Evolutionary conservation across 2,888 invertebrate genomes (phyloP), one percentile per base, ranked within the genome.

Genomic region (Oxycera nigricornis): DNA sequence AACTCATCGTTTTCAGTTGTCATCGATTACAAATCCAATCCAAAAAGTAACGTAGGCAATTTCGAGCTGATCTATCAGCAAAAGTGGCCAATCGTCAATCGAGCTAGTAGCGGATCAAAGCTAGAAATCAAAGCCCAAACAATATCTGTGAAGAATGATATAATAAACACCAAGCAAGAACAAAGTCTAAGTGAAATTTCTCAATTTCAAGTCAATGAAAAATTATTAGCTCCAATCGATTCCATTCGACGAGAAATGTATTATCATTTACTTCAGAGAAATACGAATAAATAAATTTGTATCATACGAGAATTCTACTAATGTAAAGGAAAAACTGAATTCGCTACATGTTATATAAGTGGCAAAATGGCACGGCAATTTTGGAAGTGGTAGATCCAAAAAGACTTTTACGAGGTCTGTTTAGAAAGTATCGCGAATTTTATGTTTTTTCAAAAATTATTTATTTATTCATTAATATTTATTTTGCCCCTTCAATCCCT

Each of bases 11-110:
- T 88, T 87, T 31, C 83, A 95, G 95, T 95, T 80, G 91, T 94
- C 3, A 86, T 95, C 9, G 95, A 95, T 83, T 88, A 90, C 73
- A 89, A 91, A 67, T 86, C 86, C 73, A 91, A 92, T 82, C 88
- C 90, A 24, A 91, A 90, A 67, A 91, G 93, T 0, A 91, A 92
- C 77, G 93, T 94, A 1, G 95, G 95, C 20, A 88, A 90, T 76
- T 95, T 95, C 80, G 94, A 94, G 81, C 82, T 93, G 78, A 90
- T 91, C 7, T 95, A 93, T 82, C 91, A 90, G n/a, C 95, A 95
- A 84, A 86, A 88, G 70, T 88, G 92, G 77, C 92, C 94, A 0
- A 91, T 26, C 0, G 0, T 14, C 2, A 31, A 55, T 22, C 3
- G 22, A 22, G 22, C 24, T 24, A 55, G 24, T 3, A 22, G n/a